Base-by-base conservation (phyloP, 2,888 invertebrate species). In the Drosophila neoperkinsi region DNA sequence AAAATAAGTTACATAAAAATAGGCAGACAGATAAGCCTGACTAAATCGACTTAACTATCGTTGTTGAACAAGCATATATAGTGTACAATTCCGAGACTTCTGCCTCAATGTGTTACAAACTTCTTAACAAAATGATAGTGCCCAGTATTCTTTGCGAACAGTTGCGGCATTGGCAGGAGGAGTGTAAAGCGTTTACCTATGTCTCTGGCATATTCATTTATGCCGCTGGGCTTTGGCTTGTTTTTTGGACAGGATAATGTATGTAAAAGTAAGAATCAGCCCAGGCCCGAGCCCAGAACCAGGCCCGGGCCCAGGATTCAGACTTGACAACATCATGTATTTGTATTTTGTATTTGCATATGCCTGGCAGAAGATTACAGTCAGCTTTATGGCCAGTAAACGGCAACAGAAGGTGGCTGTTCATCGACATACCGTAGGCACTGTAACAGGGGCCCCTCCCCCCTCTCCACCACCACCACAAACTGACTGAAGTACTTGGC, bases 141-240 rank as follows among this genome's bases (percentile, higher is more conserved):
- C 25, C 16, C 46, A 2, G 25, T 25, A 25, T 34, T 34, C 34
- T 4, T 34, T 25, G 25, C 16, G 28, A 46, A 25, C 25, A 25
- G 21, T 52, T 53, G 28, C 41, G 41, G 63, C 63, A 51, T 52
- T 38, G 64, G 34, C 46, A 66, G 61, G 28, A 25, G 57, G 7
- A 46, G 43, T 43, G 36, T 46, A 69, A 60, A 69, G 57, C 70
- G 61, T 67, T 77, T 77, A 75, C 73, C 77, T 65, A 68, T 55
- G 59, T 67, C 63, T 65, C 66, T 55, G 65, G 62, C 68, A 63
- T 79, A 71, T 79, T 79, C 79, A 79, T 78, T 79, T 75, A 36
- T 53, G 79, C 71, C 79, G 49, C 7, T 33, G 79, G 79, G 58
- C 61, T 50, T 70, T 61, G 60, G 66, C 46, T 61, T 31, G 36